Evolutionary conservation across 2,113 vertebrate genomes (phyloP), one percentile per base, ranked within the genome.

Genomic region (Tragelaphus strepsiceros): DNA sequence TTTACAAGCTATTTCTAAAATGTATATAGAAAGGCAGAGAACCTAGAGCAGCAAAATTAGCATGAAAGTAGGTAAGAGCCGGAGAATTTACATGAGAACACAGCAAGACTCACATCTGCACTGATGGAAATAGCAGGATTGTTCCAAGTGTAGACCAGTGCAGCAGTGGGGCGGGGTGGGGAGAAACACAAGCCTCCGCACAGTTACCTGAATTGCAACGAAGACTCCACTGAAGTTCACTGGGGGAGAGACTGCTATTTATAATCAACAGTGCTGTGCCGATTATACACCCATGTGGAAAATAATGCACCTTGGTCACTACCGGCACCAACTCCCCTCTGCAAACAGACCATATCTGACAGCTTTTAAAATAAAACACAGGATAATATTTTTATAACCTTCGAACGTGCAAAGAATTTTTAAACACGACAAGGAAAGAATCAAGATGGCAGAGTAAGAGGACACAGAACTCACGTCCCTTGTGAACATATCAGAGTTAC

Each of bases 301-400:
- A 84, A 64, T 32, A 32, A 51, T 84, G 16, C 77, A 12, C 13
- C 14, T 83, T n/a, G 11, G 39, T 30, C 22, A 10, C 24, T 56
- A 26, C 24, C 5, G 67, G 46, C 30, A 28, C 77, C 51, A n/a
- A 2, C 26, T 3, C 5, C 3, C 14, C n/a, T 30, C 46, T 30
- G 46, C 46, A 80, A 51, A 78, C 2, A 58, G 9, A 39, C 24
- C 43, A 3, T n/a, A 84, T 53, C 62, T 74, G 67, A 51, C 14
- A 80, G 19, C 39, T 85, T 90, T 10, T 80, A 85, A 94, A 78
- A 49, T 67, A 58, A 67, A 90, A 84, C 30, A 10, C 21, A 62
- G 16, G 35, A 59, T 15, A 54, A 54, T 91, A 61, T 39, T 54
- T 78, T 86, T 35, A 95, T 61, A 35, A 84, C 15, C 17, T 74